Conservation (phyloP, 2,888 invertebrate species). For the Dynastes tityus region DNA sequence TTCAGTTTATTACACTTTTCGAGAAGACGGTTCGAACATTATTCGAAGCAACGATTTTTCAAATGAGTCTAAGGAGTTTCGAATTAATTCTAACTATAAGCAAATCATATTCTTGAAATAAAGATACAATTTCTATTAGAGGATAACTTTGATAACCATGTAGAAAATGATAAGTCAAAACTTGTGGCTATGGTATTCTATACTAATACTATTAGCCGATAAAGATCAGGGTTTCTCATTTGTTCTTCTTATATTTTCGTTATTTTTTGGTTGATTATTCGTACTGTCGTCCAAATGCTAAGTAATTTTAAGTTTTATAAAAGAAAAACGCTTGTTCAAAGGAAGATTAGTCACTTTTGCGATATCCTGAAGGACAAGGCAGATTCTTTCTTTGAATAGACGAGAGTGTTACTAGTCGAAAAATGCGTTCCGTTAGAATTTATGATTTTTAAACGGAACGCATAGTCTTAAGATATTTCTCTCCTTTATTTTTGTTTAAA, state of each 20-base stretch:
- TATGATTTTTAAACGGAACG: slow-evolving; percentile 40
- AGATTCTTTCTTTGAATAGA: slow-evolving; percentile 52
- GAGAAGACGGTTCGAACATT: neutral
- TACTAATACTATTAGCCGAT: slow-evolving; percentile 68
- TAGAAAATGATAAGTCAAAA: neutral
- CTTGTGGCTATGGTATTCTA: slow-evolving; percentile 60
- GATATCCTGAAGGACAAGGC: neutral
- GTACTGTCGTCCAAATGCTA: slow-evolving; percentile 23
- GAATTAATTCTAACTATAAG: neutral
- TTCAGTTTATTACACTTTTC: no score
- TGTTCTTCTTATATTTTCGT: slow-evolving; percentile 52
- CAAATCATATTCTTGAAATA: neutral
- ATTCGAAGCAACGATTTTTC: neutral
- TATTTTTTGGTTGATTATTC: slow-evolving; percentile 27
- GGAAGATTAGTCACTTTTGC: slow-evolving; percentile 8
- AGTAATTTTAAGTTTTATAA: slow-evolving; percentile 41
- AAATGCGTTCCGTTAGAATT: slow-evolving; percentile 56
- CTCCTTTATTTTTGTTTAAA: slow-evolving; percentile 30
- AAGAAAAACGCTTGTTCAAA: slow-evolving; percentile 24
- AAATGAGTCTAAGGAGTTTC: neutral
- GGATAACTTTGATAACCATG: neutral
- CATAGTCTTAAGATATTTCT: slow-evolving; percentile 51
- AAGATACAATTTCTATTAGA: neutral
- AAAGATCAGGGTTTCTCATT: slow-evolving; percentile 60
- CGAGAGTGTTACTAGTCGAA: slow-evolving; percentile 63